These are phyloP conservation scores for Parauchenoglanis ngamensis DNA, from an alignment of 2,797 vertebrate genomes.

Conservation along the genomic window DNA sequence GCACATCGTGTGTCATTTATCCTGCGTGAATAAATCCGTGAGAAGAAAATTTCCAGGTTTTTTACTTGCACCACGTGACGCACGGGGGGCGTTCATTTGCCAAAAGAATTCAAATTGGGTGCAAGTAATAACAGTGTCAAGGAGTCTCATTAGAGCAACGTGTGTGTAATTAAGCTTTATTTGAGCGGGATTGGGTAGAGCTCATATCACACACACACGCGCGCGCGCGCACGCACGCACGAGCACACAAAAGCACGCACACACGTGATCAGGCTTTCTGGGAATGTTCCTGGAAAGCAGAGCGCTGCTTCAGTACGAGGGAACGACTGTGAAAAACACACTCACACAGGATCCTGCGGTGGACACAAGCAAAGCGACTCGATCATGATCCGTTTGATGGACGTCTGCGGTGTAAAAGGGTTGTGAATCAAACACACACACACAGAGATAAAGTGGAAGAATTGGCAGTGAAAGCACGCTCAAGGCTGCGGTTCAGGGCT, in stretches of 20 bases:
- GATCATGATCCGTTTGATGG: background rate
- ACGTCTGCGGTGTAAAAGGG: background rate
- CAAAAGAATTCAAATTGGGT: background rate
- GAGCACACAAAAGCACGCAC: background rate
- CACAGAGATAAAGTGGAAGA: background rate
- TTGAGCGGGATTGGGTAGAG: slow-evolving; percentile 44
- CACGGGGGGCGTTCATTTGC: too few relatives aligned
- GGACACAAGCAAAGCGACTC: background rate
- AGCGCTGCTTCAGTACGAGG: slow-evolving; percentile 43
- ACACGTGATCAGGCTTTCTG: slow-evolving; percentile 62
- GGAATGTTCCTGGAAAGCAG: slow-evolving; percentile 67
- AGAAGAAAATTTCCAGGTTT: background rate
- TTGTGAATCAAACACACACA: background rate
- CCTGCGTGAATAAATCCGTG: slow-evolving; percentile 19
- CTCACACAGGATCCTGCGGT: background rate
- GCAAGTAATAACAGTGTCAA: background rate
- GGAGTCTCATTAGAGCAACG: background rate
- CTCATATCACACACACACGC: slow-evolving; percentile 29
- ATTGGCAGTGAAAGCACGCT: background rate
- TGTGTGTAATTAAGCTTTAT: background rate
- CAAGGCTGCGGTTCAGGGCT: slow-evolving; percentile 8
- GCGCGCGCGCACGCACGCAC: slow-evolving; percentile 1
- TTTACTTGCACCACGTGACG: background rate
- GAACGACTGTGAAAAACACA: slow-evolving; percentile 37
- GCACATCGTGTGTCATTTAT: slow-evolving; percentile 18